Base-by-base conservation (phyloP, 2,888 invertebrate genomes). In the Baronia brevicornis region DNA sequence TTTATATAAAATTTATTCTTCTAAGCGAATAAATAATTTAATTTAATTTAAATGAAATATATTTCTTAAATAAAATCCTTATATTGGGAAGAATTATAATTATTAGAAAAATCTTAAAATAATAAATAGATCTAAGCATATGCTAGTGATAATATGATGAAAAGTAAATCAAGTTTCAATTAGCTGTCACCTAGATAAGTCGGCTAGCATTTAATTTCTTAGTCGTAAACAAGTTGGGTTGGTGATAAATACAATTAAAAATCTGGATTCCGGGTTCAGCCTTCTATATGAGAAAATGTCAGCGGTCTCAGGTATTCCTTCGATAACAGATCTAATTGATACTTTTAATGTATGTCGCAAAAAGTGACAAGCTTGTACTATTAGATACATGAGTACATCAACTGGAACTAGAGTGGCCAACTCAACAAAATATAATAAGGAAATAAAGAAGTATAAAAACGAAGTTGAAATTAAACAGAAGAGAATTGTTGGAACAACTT, bases 251-350 rank as follows among this genome's bases (percentile, higher is more conserved):
- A 50, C 44, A 47, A 48, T 55, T 47, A 53, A 55, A 62, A 60
- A 54, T 59, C 46, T 53, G 60, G 57, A 74, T 74, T 79, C 79
- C 78, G 79, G 78, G 77, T 78, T 78, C 74, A 73, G 63, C 55
- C 53, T 66, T 55, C 60, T 61, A 59, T 48, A 52, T 40, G 39
- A 51, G 60, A 50, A 78, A 82, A 80, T 80, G 79, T 77, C 79
- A 79, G 54, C 56, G 43, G 45, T 61, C 60, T 65, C 57, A 60
- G 60, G 56, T 55, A 41, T 64, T 65, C 66, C 60, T 61, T 54
- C 40, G 51, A 54, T 51, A n/a, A n/a, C 56, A 53, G 61, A 70
- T 78, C 75, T 71, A 75, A 74, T 78, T 72, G 71, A 64, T 70
- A 66, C 63, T 62, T 60, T 62, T 60, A 48, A 53, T 48, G 44